Evolutionary conservation across 2,113 vertebrate genomes (phyloP).

Genomic region (Romanogobio albipinnatus): DNA sequence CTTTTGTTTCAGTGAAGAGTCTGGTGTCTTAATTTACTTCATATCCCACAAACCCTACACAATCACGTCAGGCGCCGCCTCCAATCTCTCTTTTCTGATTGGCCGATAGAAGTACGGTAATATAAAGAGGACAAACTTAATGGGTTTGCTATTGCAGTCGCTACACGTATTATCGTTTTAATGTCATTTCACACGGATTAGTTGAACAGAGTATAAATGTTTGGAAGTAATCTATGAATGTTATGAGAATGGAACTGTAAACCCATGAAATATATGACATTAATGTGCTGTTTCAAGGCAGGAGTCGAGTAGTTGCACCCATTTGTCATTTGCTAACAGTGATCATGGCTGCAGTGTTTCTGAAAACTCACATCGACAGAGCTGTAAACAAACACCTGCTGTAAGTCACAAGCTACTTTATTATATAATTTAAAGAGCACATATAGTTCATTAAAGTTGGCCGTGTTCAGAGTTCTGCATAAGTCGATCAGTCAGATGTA

Average conservation of each 20-base stretch:
- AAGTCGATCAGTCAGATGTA: background rate
- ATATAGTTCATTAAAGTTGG: no score
- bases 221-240: background rate
- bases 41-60: background rate
- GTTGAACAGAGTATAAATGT: background rate
- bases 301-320: conserved; percentile 60
- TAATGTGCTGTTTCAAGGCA: conserved; percentile 48
- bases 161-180: background rate
- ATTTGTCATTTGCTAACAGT: conserved; percentile 12
- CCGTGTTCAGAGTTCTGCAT: background rate
- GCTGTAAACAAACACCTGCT: conserved; percentile 67
- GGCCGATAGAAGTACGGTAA: conserved; percentile 12
- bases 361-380: conserved; percentile 67
- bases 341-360: conserved; percentile 75
- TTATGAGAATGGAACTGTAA: background rate
- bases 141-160: background rate
- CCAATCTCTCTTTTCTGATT: background rate
- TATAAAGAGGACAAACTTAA: background rate
- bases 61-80: background rate
- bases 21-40: background rate
- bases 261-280: background rate
- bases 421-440: background rate
- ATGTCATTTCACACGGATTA: background rate
- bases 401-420: conserved; percentile 63
- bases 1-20: no score